A percentile compares a stretch with the other conserved stretches of the same genome.
phyloP scores from a whole-genome alignment of 2,113 vertebrate genomes.

The Trematomus loennbergii region DNA sequence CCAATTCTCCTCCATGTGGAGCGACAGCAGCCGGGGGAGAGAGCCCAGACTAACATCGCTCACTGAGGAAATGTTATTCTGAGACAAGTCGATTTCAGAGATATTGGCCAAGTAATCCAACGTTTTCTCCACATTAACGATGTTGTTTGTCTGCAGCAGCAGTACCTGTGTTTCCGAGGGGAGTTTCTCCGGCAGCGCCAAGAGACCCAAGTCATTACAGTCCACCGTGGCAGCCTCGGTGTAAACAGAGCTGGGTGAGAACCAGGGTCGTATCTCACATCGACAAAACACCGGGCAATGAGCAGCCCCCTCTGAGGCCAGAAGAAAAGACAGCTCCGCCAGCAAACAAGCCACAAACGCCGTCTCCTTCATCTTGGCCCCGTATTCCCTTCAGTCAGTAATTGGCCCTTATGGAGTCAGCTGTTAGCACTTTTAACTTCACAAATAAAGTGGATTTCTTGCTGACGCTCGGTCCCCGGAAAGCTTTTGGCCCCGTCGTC shows the following conservation, averaged over 20 bases:
- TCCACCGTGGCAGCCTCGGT: constrained; percentile 93
- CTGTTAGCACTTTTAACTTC: constrained; percentile 79
- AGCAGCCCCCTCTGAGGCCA: constrained; percentile 82
- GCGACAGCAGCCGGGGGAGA: constrained; percentile 88
- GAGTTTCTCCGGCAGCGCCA: constrained; percentile 84
- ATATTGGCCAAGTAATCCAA: constrained; percentile 90
- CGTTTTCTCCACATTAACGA: constrained; percentile 87
- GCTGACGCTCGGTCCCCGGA: constrained; percentile 64
- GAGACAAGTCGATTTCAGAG: constrained; percentile 93
- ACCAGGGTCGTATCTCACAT: constrained; percentile 95
- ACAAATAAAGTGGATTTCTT: constrained; percentile 73
- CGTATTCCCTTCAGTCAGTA: constrained; percentile 74
- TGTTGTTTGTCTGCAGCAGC: constrained; percentile 94
- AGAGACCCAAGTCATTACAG: constrained; percentile 93
- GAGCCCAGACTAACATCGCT: constrained; percentile 86
- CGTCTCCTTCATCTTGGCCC: constrained; percentile 93
- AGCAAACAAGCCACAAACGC: constrained; percentile 85
- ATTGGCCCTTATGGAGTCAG: constrained; percentile 76
- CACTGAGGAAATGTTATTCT: constrained; percentile 93
- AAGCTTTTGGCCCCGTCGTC: constrained; percentile 30
- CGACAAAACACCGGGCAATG: constrained; percentile 87
- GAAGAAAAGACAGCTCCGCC: constrained; percentile 85
- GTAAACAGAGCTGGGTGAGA: constrained; percentile 92
- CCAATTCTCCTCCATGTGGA: constrained; percentile 96
- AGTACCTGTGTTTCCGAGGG: constrained; percentile 91